These are phyloP conservation scores for Phoxinus phoxinus DNA, from an alignment of 2,113 vertebrate genomes.

Conservation along the genomic window DNA sequence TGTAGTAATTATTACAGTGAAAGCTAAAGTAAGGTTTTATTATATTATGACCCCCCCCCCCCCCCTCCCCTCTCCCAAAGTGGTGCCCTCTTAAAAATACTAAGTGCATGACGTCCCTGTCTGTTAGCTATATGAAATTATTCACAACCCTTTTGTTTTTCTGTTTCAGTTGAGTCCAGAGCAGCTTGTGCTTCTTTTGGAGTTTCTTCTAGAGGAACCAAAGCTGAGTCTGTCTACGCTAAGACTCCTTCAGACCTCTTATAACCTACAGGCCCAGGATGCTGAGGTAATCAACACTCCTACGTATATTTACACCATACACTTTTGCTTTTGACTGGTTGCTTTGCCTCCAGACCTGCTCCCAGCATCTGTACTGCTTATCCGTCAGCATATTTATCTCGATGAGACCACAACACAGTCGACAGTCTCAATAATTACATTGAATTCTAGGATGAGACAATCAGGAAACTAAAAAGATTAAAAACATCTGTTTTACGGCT, in stretches of 20 bases:
- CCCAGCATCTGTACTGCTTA: neutral
- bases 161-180: conserved; percentile 85
- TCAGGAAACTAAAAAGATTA: conserved; percentile 3
- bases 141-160: conserved; percentile 27
- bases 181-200: conserved; percentile 91
- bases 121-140: neutral
- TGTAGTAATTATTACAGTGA: no score
- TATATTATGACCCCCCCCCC: no score
- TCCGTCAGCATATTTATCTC: neutral
- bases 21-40: no score
- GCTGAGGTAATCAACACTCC: conserved; percentile 83
- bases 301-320: conserved; percentile 17
- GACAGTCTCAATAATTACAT: neutral
- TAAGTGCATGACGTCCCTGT: neutral
- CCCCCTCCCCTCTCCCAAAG: no score
- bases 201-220: conserved; percentile 85
- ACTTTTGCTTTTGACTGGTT: neutral
- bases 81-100: no score
- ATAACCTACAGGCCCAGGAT: conserved; percentile 82
- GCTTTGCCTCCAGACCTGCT: conserved; percentile 1
- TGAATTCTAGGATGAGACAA: neutral
- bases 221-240: conserved; percentile 75
- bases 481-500: conserved; percentile 6
- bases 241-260: conserved; percentile 77
- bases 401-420: neutral